phyloP scores from a whole-genome alignment of 2,888 invertebrate genomes.

The Leptopterna dolabrata region DNA sequence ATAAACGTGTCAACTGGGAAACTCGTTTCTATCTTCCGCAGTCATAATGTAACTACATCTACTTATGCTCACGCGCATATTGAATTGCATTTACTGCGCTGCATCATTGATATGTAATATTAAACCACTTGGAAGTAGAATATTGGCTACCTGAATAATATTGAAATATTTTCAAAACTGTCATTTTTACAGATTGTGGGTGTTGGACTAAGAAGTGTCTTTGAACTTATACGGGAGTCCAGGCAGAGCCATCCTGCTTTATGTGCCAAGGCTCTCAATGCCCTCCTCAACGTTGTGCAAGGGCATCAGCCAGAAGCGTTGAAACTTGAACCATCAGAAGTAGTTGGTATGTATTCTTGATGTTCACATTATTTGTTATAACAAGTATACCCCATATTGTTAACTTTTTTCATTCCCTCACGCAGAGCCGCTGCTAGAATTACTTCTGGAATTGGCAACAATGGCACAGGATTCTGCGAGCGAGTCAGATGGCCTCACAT shows the following conservation, averaged over 20 bases:
- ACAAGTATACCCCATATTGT: no score
- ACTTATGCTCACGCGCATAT: no score
- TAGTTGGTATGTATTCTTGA: slow-evolving; percentile 70
- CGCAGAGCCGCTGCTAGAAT: slow-evolving; percentile 81
- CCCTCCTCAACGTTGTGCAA: slow-evolving; percentile 91
- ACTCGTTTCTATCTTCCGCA: no score
- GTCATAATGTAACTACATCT: no score
- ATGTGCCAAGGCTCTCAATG: slow-evolving; percentile 88
- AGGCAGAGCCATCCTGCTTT: slow-evolving; percentile 83
- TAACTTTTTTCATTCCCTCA: neutral
- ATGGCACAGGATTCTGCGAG: slow-evolving; percentile 69
- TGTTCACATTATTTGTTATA: neutral
- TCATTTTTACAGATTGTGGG: slow-evolving; percentile 75
- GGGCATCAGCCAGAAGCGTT: slow-evolving; percentile 89
- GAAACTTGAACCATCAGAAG: slow-evolving; percentile 81
- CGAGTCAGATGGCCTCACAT: slow-evolving; percentile 79
- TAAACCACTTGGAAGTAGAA: no score
- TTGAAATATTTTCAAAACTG: no score
- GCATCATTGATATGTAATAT: no score
- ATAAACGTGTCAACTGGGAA: no score
- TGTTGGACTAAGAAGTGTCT: slow-evolving; percentile 86
- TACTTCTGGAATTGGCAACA: slow-evolving; percentile 85
- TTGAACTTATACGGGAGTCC: slow-evolving; percentile 91
- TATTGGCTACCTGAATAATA: no score
- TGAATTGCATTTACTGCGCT: no score